Evolutionary conservation across 1,140 invertebrate genomes (phyloP), one percentile per base, ranked within the genome.

Genomic region (Drosophila quadrilineata): DNA sequence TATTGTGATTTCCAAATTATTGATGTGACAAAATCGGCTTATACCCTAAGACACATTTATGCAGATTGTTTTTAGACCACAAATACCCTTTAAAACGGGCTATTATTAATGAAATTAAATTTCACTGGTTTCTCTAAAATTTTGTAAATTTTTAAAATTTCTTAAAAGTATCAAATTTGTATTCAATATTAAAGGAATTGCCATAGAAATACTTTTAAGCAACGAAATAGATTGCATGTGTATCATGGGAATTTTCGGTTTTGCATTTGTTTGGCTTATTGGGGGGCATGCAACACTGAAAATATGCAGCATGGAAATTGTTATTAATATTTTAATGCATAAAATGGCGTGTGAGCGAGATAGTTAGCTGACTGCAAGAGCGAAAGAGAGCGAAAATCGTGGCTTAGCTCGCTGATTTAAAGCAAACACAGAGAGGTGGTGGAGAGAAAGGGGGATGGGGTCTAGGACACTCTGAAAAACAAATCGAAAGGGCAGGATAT

Each of bases 301-400:
- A 73, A 85, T 73, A 77, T 85, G 73, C 65, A 73, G 46, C 59
- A 77, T 57, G n/a, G 56, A 73, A 84, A 85, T 84, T 77, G 69
- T 59, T 84, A 84, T 84, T 85, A 85, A 85, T 85, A 84, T 67
- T 84, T 84, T 53, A 82, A 79, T 69, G 58, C 56, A 67, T 50
- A 73, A 73, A 84, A 58, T 84, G 77, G 49, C 35, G 33, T 35
- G 22, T 38, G 35, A 8, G 9, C 3, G 10, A 1, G 8, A 33
- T 14, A 19, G 28, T 28, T 2, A 33, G 6, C n/a, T n/a, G n/a
- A n/a, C n/a, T n/a, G n/a, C n/a, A n/a, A 28, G 31, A 14, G 17
- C 16, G 17, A 9, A 41, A n/a, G 19, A 36, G 8, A 16, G 48
- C 8, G 29, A 43, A 22, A 59, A 45, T 17, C 3, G 22, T 24